Evolutionary conservation across 2,888 invertebrate genomes (phyloP).

Genomic region (Anaspis maculata): DNA sequence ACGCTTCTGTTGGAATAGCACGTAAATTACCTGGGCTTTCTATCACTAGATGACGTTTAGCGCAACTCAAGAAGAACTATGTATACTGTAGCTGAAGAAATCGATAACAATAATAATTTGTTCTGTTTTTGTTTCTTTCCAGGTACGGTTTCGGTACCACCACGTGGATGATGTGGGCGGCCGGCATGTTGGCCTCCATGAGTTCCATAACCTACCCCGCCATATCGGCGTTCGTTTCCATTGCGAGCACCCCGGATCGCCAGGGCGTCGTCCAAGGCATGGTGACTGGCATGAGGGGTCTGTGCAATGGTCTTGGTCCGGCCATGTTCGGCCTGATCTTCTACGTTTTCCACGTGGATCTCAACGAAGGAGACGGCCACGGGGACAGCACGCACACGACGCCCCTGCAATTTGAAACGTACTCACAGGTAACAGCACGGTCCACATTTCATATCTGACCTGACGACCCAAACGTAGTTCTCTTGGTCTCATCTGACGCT

Average conservation of each 20-base stretch:
- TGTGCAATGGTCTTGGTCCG: constrained; percentile 96
- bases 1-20: too few relatives aligned
- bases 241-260: constrained; percentile 94
- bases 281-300: constrained; percentile 96
- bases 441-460: not conserved
- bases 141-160: constrained; percentile 95
- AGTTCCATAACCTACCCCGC: constrained; percentile 98
- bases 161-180: constrained; percentile 99
- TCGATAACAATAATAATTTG: too few relatives aligned
- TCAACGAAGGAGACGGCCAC: constrained; percentile 61
- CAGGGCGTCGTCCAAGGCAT: constrained; percentile 77
- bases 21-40: too few relatives aligned
- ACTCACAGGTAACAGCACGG: constrained; percentile 42
- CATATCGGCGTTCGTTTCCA: constrained; percentile 96
- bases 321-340: constrained; percentile 98
- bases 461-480: too few relatives aligned
- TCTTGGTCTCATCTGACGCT: too few relatives aligned
- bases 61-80: too few relatives aligned
- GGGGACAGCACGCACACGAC: constrained; percentile 43
- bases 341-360: constrained; percentile 95
- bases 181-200: constrained; percentile 90
- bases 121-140: too few relatives aligned
- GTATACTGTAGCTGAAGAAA: too few relatives aligned
- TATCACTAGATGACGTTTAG: too few relatives aligned
- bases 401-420: constrained; percentile 43